Evolutionary conservation across 2,113 vertebrate species (phyloP), one percentile per base, ranked within the genome.

Genomic region (Dipodomys stephensi): DNA sequence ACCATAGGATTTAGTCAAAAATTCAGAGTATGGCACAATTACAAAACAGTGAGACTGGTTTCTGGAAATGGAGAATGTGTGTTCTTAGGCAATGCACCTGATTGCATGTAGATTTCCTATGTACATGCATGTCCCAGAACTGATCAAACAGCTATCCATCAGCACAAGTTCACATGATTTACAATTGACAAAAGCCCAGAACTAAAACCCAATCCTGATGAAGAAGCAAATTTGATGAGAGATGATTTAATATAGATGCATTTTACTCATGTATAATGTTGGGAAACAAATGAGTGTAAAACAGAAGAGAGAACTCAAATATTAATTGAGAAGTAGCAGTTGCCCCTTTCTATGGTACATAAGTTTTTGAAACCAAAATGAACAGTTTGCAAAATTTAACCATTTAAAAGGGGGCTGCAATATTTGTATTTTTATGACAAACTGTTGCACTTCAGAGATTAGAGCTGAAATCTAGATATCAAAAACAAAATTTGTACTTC

Each of bases 321-420:
- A 68, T 53, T 1, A 74, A 49, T 12, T 49, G 7, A 39, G 15
- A 74, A 23, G 39, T 30, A 91, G 39, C 69, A 65, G 53, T 28
- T 13, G 6, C 0, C 7, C 5, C 5, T 53, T 49, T 15, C 18
- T 22, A 35, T 32, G 44, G 11, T 4, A 8, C 16, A 3, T 27
- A 46, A 0, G 0, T 3, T 6, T 46, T 8, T 23, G 32, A 35
- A 7, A 62, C 15, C 11, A 46, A 39, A 62, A 2, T 22, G 30
- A 30, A 35, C 28, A 72, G 12, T 4, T 20, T 32, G 7, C 1
- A 92, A 49, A n/a, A 8, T 12, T 22, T 80, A 35, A 80, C 28
- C 62, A 35, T 2, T 68, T 10, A 78, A 64, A 30, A 15, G 13
- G 28, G 28, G 7, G 23, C 11, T 49, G 18, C 28, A 28, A 20